Percentiles rank a stretch among this genome's conserved stretches.
Conservation (phyloP, 2,797 vertebrate species). For the Ctenosaura bakeri region DNA sequence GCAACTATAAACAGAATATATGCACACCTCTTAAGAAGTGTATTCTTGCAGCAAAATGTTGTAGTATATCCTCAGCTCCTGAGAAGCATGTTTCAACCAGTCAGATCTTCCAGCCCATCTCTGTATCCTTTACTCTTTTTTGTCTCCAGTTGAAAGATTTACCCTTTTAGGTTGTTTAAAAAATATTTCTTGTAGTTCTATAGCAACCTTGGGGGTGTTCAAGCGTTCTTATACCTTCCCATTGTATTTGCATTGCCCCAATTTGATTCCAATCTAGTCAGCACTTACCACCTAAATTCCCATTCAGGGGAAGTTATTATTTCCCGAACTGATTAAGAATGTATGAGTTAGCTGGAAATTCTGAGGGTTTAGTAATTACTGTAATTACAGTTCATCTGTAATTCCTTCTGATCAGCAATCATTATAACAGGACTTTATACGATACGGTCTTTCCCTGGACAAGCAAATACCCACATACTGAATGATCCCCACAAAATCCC, state of each 20-base stretch:
- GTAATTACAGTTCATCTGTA: conserved; percentile 6
- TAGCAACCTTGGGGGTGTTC: background rate
- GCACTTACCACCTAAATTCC: background rate
- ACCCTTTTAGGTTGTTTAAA: too few relatives aligned
- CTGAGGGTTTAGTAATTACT: background rate
- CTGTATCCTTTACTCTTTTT: background rate
- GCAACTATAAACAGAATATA: too few relatives aligned
- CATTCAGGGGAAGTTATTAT: background rate
- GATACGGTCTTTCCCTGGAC: background rate
- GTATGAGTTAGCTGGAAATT: background rate
- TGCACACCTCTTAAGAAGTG: too few relatives aligned
- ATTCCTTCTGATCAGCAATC: conserved; percentile 11
- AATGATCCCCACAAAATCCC: background rate
- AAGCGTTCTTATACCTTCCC: background rate
- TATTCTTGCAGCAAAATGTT: background rate
- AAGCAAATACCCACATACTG: background rate
- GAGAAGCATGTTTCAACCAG: background rate
- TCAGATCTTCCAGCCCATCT: too few relatives aligned
- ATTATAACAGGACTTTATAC: conserved; percentile 12
- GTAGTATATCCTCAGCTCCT: background rate
- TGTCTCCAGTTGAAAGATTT: background rate
- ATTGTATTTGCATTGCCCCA: background rate
- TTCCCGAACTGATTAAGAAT: background rate
- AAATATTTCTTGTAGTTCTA: background rate
- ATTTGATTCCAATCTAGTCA: background rate